Percentiles rank a stretch among this genome's conserved stretches.
phyloP scores from a whole-genome alignment of 2,113 vertebrate species.

The Corythoichthys intestinalis region DNA sequence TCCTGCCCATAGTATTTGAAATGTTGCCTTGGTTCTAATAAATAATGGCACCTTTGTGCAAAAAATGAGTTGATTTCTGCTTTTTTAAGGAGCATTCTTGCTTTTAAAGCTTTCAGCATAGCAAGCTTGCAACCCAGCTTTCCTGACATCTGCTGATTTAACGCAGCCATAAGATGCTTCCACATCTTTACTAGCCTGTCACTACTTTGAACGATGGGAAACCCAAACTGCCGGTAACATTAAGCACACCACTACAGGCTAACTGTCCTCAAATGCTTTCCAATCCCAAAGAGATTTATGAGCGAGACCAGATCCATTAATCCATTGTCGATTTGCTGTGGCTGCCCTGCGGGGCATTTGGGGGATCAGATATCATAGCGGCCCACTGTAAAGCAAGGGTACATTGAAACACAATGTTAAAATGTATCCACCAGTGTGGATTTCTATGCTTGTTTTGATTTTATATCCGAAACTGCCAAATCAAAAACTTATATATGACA shows the following conservation, averaged over 20 bases:
- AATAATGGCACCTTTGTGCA: slow-evolving; percentile 48
- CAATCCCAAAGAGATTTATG: slow-evolving; percentile 68
- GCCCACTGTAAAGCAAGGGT: slow-evolving; percentile 27
- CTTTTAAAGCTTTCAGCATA: slow-evolving; percentile 35
- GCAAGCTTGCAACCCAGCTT: slow-evolving; percentile 44
- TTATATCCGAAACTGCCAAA: not conserved
- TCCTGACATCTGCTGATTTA: slow-evolving; percentile 60
- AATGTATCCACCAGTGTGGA: slow-evolving; percentile 4
- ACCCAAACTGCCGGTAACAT: slow-evolving; percentile 68
- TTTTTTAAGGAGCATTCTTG: slow-evolving; percentile 20
- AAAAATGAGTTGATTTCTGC: slow-evolving; percentile 18
- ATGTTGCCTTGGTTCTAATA: slow-evolving; percentile 47
- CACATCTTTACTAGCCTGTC: slow-evolving; percentile 65
- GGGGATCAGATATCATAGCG: slow-evolving; percentile 65
- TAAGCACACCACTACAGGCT: slow-evolving; percentile 66
- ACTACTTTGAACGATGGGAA: slow-evolving; percentile 62
- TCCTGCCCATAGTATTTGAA: slow-evolving; percentile 10
- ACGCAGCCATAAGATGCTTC: slow-evolving; percentile 60
- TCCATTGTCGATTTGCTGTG: slow-evolving; percentile 70
- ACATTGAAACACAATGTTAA: slow-evolving; percentile 35
- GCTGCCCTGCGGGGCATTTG: slow-evolving; percentile 62
- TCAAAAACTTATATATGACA: not conserved
- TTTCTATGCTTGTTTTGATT: not conserved
- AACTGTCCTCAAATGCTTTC: slow-evolving; percentile 67
- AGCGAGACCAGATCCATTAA: slow-evolving; percentile 68